Base-by-base conservation (phyloP, 2,888 invertebrate genomes). In the Pristionchus entomophagus region DNA sequence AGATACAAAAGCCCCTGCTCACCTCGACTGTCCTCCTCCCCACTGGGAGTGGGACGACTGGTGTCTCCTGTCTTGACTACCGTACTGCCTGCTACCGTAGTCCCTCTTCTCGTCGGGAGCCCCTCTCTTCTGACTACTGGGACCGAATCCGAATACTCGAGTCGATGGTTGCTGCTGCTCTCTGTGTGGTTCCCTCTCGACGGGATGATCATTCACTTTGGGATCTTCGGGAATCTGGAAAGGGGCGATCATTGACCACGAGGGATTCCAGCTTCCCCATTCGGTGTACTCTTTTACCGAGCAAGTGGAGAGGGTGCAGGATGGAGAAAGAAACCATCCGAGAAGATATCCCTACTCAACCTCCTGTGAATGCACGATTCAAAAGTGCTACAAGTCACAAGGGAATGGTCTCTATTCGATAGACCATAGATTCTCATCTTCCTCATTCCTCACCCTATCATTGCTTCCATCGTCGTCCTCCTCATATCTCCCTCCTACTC, bases 211-310 rank as follows among this genome's bases (percentile, higher is more conserved):
- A n/a, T n/a, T n/a, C n/a, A n/a, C n/a, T n/a, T n/a, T n/a, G n/a
- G 83, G 83, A 49, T 84, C 83, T 65, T 84, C 83, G 22, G 83
- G 83, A n/a, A 84, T 65, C 83, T 84, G 26, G 6, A 49, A 49
- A n/a, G 6, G 10, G 5, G 17, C 10, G 22, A 14, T 56, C 56
- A 56, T 22, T 19, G n/a, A 56, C n/a, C n/a, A n/a, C n/a, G n/a
- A n/a, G n/a, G n/a, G n/a, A n/a, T n/a, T n/a, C n/a, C n/a, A n/a
- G n/a, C n/a, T n/a, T n/a, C n/a, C n/a, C n/a, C n/a, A n/a, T n/a
- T n/a, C n/a, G n/a, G n/a, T n/a, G n/a, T n/a, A n/a, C n/a, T n/a
- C n/a, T n/a, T n/a, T n/a, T n/a, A n/a, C n/a, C n/a, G n/a, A n/a
- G n/a, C n/a, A n/a, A n/a, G n/a, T n/a, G n/a, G n/a, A n/a, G n/a